These are phyloP conservation scores for Papilio protenor DNA, from an alignment of 2,888 invertebrate genomes.

Conservation along the genomic window DNA sequence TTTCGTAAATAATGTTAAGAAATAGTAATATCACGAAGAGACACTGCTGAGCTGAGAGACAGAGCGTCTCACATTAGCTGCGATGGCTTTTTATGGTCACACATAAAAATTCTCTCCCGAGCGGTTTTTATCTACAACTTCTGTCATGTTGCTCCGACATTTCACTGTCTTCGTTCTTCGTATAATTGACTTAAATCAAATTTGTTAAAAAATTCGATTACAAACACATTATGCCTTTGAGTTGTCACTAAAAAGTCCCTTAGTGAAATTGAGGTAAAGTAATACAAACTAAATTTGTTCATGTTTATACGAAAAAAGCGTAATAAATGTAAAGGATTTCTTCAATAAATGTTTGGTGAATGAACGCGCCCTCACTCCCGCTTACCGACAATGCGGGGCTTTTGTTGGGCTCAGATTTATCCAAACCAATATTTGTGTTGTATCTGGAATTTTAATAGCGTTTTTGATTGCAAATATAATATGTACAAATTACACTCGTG, in stretches of 20 bases:
- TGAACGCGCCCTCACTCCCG: background rate
- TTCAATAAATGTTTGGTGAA: background rate
- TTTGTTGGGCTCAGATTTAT: background rate
- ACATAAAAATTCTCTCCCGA: background rate
- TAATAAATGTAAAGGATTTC: background rate
- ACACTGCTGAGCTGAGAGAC: background rate
- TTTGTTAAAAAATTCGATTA: background rate
- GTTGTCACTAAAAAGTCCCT: too few relatives aligned
- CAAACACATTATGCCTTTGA: background rate
- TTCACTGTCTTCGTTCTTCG: background rate
- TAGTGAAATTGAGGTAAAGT: too few relatives aligned
- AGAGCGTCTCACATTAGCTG: background rate
- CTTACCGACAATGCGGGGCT: background rate
- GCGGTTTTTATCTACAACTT: background rate
- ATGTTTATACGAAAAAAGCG: background rate
- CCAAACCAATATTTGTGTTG: constrained; percentile 4
- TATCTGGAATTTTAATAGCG: background rate
- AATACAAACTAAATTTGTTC: background rate
- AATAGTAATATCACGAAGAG: background rate
- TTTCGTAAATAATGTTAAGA: background rate
- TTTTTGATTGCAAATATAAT: background rate
- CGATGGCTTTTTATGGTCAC: background rate
- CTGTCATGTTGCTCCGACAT: background rate
- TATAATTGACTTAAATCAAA: too few relatives aligned
- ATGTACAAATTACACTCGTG: background rate